Evolutionary conservation across 1,140 invertebrate species (phyloP), one percentile per base, ranked within the genome.

Genomic region (Heliconius melpomene): DNA sequence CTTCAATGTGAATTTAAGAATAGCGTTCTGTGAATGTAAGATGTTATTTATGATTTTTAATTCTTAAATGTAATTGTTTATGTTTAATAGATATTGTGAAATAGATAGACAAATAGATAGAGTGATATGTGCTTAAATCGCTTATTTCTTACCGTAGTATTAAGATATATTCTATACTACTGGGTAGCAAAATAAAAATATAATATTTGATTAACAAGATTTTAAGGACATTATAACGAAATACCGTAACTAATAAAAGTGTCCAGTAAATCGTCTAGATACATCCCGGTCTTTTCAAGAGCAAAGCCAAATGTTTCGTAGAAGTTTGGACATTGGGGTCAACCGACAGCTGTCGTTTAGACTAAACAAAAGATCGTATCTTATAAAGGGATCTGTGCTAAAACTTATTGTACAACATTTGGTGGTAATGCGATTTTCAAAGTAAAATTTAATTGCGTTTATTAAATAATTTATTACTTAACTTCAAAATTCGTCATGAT

Each of bases 351-450:
- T 77, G 75, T 70, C 60, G 75, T 23, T 77, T 77, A 70, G 11
- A 66, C 18, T 40, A 77, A 70, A 77, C 75, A 66, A 71, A 77
- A 70, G 57, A 70, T 77, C 60, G 71, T 77, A 77, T 77, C 66
- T 77, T 77, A 71, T 77, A 57, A 76, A 66, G 57, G 20, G n/a
- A 29, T 50, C 23, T 29, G 57, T 66, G 23, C 8, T 23, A 29
- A 66, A 66, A 66, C 26, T 66, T 66, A 66, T 66, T 66, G 26
- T 66, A 66, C 60, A 66, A 29, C 60, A 66, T 66, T 66, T 66
- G 26, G 26, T 26, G 29, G n/a, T 66, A 66, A 66, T 52, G n/a
- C 16, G 46, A 52, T 23, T 38, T 38, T 20, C 32, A 20, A 72
- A 26, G 13, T 23, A 29, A 26, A 66, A 66, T 29, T 66, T 66